phyloP scores from a whole-genome alignment of 2,113 vertebrate genomes.

The Chloroceryle aenea region DNA sequence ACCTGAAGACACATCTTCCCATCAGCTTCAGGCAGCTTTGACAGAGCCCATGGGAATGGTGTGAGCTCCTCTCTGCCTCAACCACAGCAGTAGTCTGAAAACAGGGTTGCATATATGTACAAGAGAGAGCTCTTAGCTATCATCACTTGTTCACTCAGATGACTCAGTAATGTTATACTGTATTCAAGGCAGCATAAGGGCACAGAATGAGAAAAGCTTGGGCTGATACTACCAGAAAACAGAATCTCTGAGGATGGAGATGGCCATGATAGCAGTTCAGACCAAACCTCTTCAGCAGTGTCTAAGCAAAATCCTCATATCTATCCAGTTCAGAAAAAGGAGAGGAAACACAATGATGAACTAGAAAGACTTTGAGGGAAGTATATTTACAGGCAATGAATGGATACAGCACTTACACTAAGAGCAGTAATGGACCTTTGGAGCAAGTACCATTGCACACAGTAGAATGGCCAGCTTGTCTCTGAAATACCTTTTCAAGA shows the following conservation, averaged over 20 bases:
- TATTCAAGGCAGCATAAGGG: not conserved
- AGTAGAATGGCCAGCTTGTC: not conserved
- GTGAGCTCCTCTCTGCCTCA: accelerated
- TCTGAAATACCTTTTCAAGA: not conserved
- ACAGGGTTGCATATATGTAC: accelerated
- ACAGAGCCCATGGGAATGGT: not conserved
- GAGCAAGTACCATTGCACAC: not conserved
- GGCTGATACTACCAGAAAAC: not conserved
- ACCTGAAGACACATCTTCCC: not conserved
- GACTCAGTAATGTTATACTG: not conserved
- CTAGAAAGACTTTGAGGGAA: not conserved
- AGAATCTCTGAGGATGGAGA: not conserved
- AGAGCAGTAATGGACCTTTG: not conserved
- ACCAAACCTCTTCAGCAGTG: not conserved
- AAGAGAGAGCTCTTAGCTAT: not conserved
- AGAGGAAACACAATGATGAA: not conserved
- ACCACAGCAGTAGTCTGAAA: not conserved
- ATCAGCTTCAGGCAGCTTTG: not conserved
- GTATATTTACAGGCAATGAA: not conserved
- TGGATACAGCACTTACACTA: not conserved
- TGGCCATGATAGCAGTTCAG: not conserved
- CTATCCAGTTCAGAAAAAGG: not conserved
- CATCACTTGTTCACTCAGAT: not conserved
- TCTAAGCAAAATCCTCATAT: not conserved
- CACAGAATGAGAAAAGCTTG: not conserved